These are phyloP conservation scores for Cephalopterus ornatus DNA, from an alignment of 2,113 vertebrate species.

Conservation along the genomic window DNA sequence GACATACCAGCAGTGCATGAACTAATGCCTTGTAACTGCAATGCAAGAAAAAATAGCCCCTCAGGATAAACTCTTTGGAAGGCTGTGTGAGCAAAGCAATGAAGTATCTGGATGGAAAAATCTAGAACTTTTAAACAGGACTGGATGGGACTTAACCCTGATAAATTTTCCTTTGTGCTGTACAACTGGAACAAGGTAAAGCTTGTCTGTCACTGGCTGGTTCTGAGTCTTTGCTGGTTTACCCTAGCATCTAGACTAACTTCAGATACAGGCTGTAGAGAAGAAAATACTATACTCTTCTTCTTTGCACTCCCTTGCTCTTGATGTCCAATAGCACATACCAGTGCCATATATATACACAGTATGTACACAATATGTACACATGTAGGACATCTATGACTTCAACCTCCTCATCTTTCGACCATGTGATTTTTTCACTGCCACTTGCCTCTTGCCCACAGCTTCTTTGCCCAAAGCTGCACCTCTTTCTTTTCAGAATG, in stretches of 20 bases:
- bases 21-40: constrained; percentile 58
- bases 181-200: background rate
- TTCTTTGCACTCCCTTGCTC: background rate
- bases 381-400: background rate
- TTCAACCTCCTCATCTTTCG: background rate
- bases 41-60: constrained; percentile 36
- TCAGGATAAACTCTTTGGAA: constrained; percentile 56
- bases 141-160: background rate
- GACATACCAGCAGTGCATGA: constrained; percentile 74
- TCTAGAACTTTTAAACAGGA: constrained; percentile 51
- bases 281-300: background rate
- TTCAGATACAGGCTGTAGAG: background rate
- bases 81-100: constrained; percentile 40
- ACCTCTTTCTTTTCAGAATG: background rate
- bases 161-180: background rate
- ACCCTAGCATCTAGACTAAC: background rate
- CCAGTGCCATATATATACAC: background rate
- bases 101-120: constrained; percentile 66
- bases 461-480: background rate
- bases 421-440: background rate
- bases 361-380: background rate
- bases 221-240: background rate
- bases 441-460: background rate
- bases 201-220: background rate
- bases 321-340: background rate